Evolutionary conservation across 2,113 vertebrate species (phyloP), one percentile per base, ranked within the genome.

Genomic region (Thalassarche chlororhynchos): DNA sequence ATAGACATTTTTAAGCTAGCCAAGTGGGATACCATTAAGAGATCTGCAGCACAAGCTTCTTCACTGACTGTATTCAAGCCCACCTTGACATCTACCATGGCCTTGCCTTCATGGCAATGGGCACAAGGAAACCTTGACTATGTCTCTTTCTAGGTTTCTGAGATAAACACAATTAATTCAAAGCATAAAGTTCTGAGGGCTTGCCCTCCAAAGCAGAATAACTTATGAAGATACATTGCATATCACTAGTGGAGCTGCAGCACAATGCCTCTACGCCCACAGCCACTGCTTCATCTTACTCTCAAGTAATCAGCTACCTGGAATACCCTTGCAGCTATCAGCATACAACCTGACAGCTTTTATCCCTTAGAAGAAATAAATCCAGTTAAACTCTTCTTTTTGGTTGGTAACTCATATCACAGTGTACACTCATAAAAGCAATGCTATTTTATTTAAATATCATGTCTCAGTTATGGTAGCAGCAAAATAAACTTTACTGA

Each of bases 401-500:
- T 87, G 25, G 32, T 32, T 78, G 89, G 28, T 90, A 92, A 60
- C 40, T 49, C 47, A 2, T 42, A 80, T 62, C 66, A 77, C 65
- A 83, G 70, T 18, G 24, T 31, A 61, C 75, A 51, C 54, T 79
- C 78, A 90, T 93, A 64, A 87, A 91, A 79, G 14, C 70, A 60
- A 42, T 26, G 40, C 78, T 86, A 44, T 77, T 96, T 88, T 78
- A 84, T 96, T 96, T 72, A 77, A 94, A 90, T 81, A 76, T 36
- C 32, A 18, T 15, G 55, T 47, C 70, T 76, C 61, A 57, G 25
- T 87, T 92, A 87, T 3, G 1, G 74, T 66, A 95, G 82, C 77
- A 82, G 90, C 69, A 87, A 85, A 89, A 95, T 83, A 97, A 95
- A 93, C 68, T 95, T 95, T 86, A 94, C 25, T 65, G 82, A 57